Evolutionary conservation across 2,797 vertebrate genomes (phyloP).

Genomic region (Enteromius unitaeniatus): DNA sequence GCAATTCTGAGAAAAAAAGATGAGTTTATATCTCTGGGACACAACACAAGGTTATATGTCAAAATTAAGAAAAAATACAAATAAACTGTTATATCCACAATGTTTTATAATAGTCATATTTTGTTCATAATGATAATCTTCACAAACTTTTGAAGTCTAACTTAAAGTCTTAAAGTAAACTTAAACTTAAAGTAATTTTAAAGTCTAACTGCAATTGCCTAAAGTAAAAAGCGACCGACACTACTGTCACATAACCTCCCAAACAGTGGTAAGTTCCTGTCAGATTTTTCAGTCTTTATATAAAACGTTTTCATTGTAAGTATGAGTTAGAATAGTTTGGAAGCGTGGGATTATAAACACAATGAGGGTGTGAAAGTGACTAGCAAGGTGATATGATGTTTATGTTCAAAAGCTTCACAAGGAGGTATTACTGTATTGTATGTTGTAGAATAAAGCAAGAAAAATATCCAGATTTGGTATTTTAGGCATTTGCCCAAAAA

Average conservation of each 20-base stretch:
- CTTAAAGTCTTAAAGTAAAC: too few relatives aligned
- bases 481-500: not conserved
- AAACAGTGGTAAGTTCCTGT: not conserved
- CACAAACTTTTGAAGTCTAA: too few relatives aligned
- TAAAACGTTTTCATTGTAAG: not conserved
- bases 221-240: not conserved
- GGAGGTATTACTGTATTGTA: not conserved
- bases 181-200: too few relatives aligned
- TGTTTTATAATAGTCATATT: too few relatives aligned
- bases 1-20: too few relatives aligned
- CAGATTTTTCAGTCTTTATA: too few relatives aligned
- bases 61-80: too few relatives aligned
- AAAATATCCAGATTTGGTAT: not conserved
- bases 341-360: not conserved
- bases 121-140: too few relatives aligned
- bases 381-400: not conserved
- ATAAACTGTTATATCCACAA: too few relatives aligned
- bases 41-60: too few relatives aligned
- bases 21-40: too few relatives aligned
- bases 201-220: not conserved
- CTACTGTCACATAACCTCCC: not conserved
- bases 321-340: not conserved
- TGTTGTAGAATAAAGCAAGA: not conserved
- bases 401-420: not conserved
- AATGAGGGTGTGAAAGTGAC: not conserved